Conservation (phyloP, 23 tunicate genomes). For the Corella eumyota region DNA sequence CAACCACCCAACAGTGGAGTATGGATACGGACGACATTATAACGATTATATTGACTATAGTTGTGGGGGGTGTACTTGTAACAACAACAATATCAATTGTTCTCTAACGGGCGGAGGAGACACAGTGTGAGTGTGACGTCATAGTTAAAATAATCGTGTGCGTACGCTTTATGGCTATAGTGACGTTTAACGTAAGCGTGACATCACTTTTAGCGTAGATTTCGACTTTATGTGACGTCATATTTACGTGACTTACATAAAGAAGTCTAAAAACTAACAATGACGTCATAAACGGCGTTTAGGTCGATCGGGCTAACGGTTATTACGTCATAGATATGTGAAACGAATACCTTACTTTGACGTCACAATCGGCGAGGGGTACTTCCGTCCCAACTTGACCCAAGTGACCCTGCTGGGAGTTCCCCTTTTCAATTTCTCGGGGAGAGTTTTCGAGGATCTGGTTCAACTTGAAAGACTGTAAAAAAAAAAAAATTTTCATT, state of each 20-base stretch:
- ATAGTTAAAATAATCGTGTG: too few species aligned
- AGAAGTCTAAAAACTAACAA: too few species aligned
- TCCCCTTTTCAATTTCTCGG: slow-evolving; percentile 4
- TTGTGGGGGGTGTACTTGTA: slow-evolving; percentile 14
- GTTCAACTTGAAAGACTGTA: slow-evolving; percentile 1
- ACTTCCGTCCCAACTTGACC: slow-evolving; percentile 4
- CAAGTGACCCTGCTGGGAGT: slow-evolving; percentile 13
- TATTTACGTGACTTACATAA: too few species aligned
- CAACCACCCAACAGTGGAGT: slow-evolving; percentile 7
- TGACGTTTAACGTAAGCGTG: too few species aligned
- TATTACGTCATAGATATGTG: too few species aligned
- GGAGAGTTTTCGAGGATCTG: background rate
- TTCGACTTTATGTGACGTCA: too few species aligned
- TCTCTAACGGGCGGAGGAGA: background rate
- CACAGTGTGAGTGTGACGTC: slow-evolving; percentile 1
- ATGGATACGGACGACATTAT: slow-evolving; percentile 23
- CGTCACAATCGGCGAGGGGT: slow-evolving; percentile 2
- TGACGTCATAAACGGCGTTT: too few species aligned
- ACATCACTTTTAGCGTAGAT: too few species aligned
- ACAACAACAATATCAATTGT: slow-evolving; percentile 11
- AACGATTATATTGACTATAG: slow-evolving; percentile 7
- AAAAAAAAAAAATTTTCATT: too few species aligned
- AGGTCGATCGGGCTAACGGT: too few species aligned
- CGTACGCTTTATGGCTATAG: too few species aligned
- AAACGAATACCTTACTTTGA: slow-evolving; percentile 9